Evolutionary conservation across 2,113 vertebrate species (phyloP).

Genomic region (Scalopus aquaticus): DNA sequence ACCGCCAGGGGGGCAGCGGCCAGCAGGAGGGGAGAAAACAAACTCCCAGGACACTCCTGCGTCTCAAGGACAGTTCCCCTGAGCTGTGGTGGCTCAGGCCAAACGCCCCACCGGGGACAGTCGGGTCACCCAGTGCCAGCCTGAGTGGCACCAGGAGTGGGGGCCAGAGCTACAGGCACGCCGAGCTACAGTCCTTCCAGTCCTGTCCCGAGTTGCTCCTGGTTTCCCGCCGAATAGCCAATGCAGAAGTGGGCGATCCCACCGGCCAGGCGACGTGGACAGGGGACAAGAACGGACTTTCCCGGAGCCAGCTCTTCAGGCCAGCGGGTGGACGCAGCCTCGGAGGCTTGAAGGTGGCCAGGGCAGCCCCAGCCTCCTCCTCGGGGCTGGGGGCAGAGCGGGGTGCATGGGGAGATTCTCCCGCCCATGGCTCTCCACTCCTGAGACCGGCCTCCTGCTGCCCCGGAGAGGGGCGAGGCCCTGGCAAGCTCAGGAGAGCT

Average conservation of each 20-base stretch:
- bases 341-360: no score
- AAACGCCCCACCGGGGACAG: neutral
- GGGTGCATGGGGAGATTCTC: no score
- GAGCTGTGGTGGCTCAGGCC: neutral
- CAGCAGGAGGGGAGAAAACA: neutral
- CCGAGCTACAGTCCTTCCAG: no score
- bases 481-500: no score
- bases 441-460: no score
- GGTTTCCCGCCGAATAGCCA: rapidly evolving
- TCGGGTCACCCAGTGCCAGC: rapidly evolving
- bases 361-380: no score
- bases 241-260: rapidly evolving
- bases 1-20: no score
- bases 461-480: no score
- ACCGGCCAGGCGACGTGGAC: no score
- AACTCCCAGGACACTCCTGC: neutral
- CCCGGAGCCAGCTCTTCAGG: neutral
- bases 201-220: neutral
- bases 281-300: rapidly evolving
- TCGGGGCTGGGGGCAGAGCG: no score
- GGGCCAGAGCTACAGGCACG: neutral
- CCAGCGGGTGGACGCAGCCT: neutral
- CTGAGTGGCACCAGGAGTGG: rapidly evolving
- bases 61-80: neutral
- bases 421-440: no score